phyloP scores from a whole-genome alignment of 2,113 vertebrate genomes.

The Gopherus evgoodei region DNA sequence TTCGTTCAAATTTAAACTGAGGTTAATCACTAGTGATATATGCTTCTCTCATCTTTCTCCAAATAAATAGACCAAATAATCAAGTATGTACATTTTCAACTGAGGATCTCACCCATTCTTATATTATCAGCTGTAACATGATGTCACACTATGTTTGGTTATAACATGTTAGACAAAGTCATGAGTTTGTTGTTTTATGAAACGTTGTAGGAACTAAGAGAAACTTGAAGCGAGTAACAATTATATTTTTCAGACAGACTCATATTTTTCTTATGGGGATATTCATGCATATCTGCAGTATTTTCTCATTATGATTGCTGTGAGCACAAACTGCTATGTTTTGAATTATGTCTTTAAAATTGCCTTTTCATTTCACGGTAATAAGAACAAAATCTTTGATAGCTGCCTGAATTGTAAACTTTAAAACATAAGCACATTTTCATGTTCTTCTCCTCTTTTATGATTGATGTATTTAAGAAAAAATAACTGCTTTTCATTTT shows the following conservation, averaged over 20 bases:
- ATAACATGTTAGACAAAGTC: background rate
- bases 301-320: background rate
- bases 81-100: background rate
- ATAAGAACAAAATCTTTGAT: background rate
- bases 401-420: background rate
- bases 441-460: background rate
- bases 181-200: background rate
- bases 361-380: background rate
- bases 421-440: background rate
- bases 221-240: background rate
- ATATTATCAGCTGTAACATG: background rate
- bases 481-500: accelerated
- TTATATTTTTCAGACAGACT: background rate
- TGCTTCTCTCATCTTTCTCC: background rate
- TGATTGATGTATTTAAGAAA: background rate
- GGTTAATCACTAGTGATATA: background rate
- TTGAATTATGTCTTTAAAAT: background rate
- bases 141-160: background rate
- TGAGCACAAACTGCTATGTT: background rate
- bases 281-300: background rate
- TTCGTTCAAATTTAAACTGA: background rate
- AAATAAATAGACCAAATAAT: background rate
- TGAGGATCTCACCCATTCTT: background rate
- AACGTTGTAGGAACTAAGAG: accelerated
- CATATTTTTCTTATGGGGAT: background rate